A percentile compares a stretch with the other conserved stretches of the same genome.
phyloP scores from a whole-genome alignment of 30 jellyfish, hydroid and myxozoan species.

The Pelagia noctiluca region DNA sequence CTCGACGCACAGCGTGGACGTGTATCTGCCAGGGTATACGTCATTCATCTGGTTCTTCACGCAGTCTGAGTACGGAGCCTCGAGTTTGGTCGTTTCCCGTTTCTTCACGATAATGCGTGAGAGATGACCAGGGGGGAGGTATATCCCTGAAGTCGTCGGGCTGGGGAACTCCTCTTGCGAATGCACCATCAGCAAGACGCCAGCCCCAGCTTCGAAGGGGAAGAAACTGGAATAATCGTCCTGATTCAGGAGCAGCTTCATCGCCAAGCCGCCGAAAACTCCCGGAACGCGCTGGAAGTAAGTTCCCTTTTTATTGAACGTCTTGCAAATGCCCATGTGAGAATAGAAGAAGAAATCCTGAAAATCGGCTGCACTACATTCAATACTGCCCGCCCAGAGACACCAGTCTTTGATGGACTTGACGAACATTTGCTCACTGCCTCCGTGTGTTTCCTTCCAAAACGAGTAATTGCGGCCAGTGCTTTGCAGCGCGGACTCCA shows the following conservation, averaged over 20 bases:
- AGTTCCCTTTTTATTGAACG: slow-evolving; percentile 47
- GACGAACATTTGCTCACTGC: slow-evolving; percentile 23
- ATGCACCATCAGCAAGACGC: slow-evolving; percentile 44
- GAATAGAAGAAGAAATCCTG: slow-evolving; percentile 18
- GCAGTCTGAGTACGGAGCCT: slow-evolving; percentile 35
- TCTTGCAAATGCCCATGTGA: slow-evolving; percentile 34
- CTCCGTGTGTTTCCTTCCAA: slow-evolving; percentile 21
- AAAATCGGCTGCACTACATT: slow-evolving; percentile 28
- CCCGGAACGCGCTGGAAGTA: slow-evolving; percentile 23
- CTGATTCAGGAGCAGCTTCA: slow-evolving; percentile 30
- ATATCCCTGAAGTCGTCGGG: slow-evolving; percentile 5
- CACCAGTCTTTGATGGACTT: slow-evolving; percentile 49
- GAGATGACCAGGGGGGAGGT: slow-evolving; percentile 35
- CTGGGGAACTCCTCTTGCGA: slow-evolving; percentile 36
- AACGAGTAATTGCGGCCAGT: background rate
- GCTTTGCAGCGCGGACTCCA: no score
- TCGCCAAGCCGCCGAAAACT: slow-evolving; percentile 10
- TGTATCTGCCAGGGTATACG: slow-evolving; percentile 7
- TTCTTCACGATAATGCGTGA: slow-evolving; percentile 12
- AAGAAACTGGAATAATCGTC: slow-evolving; percentile 32
- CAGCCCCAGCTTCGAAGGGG: slow-evolving; percentile 47
- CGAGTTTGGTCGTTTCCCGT: background rate
- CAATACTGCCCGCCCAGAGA: background rate
- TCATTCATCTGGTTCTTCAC: background rate
- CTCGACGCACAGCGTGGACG: background rate